Percentiles rank a stretch among this genome's conserved stretches.
Evolutionary conservation across 2,797 vertebrate genomes (phyloP).

Genomic region (Mormyrops boulengeri): DNA sequence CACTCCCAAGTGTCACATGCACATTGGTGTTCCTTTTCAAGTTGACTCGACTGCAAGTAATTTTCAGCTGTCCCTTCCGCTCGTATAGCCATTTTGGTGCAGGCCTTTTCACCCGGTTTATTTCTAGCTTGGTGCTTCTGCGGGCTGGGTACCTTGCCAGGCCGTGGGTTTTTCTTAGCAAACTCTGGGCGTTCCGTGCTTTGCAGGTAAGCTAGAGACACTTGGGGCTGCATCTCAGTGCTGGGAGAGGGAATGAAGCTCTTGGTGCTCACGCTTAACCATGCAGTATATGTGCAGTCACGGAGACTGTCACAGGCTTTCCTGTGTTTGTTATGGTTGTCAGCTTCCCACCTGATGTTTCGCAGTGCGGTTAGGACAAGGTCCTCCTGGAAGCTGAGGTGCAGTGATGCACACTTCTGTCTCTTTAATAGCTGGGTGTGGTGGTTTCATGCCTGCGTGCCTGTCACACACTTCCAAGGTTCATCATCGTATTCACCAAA

Average conservation of each 20-base stretch:
- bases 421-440: conserved; percentile 8
- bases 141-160: not conserved
- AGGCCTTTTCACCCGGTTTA: not conserved
- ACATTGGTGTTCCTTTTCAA: not conserved
- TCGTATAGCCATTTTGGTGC: not conserved
- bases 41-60: not conserved
- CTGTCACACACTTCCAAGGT: not conserved
- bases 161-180: not conserved
- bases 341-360: not conserved
- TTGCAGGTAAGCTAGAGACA: not conserved
- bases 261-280: not conserved
- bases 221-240: not conserved
- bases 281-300: not conserved
- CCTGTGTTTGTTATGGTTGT: not conserved
- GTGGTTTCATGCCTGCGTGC: not conserved
- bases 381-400: not conserved
- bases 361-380: not conserved
- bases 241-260: not conserved
- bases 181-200: not conserved
- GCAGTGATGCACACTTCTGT: not conserved
- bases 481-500: not conserved
- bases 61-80: not conserved
- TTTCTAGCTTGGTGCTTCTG: not conserved
- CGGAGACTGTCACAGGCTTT: not conserved
- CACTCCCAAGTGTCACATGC: not conserved